Evolutionary conservation across 2,113 vertebrate genomes (phyloP).

Genomic region (Syngnathus floridae): DNA sequence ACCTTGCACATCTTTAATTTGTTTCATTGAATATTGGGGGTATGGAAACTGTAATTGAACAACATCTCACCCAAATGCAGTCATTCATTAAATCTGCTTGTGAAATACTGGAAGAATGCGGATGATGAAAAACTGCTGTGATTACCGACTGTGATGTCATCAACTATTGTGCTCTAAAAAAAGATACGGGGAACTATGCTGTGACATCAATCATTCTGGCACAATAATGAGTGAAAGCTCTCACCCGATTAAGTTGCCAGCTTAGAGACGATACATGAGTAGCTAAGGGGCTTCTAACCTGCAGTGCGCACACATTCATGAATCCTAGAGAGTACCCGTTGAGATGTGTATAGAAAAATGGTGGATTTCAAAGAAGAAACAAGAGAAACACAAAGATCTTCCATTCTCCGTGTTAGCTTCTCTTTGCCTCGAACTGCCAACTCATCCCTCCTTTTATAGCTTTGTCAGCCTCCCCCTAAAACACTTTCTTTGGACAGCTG

Average conservation of each 20-base stretch:
- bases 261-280: constrained; percentile 49
- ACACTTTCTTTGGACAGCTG: constrained; percentile 51
- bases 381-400: constrained; percentile 44
- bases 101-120: constrained; percentile 22
- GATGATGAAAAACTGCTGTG: constrained; percentile 1
- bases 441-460: constrained; percentile 48
- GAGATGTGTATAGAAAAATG: constrained; percentile 26
- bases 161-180: constrained; percentile 17
- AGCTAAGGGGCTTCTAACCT: constrained; percentile 44
- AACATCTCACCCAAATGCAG: constrained; percentile 5
- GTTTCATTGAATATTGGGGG: constrained; percentile 27
- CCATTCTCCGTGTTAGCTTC: constrained; percentile 52
- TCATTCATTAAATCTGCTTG: constrained; percentile 18
- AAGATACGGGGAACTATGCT: background rate
- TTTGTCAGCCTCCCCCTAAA: constrained; percentile 42
- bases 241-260: background rate
- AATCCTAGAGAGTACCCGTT: background rate
- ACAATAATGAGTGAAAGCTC: background rate
- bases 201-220: background rate
- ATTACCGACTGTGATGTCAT: constrained; percentile 9
- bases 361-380: constrained; percentile 52
- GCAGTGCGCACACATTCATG: constrained; percentile 57
- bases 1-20: background rate
- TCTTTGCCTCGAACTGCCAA: constrained; percentile 46
- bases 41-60: constrained; percentile 14